Evolutionary conservation across 2,113 vertebrate genomes (phyloP).

Genomic region (Carlito syrichta): DNA sequence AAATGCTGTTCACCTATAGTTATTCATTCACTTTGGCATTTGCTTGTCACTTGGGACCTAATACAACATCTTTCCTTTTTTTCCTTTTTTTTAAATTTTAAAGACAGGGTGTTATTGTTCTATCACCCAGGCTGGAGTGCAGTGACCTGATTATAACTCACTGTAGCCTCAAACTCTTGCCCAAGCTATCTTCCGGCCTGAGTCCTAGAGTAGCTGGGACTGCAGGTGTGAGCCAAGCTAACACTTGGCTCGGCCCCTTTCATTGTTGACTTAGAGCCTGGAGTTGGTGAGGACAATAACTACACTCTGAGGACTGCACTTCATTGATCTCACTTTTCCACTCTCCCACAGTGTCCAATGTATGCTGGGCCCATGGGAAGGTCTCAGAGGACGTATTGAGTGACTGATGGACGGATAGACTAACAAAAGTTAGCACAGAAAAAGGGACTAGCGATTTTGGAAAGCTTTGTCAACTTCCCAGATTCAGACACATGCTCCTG

Average conservation of each 20-base stretch:
- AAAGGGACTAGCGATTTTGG: background rate
- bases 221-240: too few species aligned
- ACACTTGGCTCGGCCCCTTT: too few species aligned
- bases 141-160: too few species aligned
- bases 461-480: background rate
- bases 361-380: background rate
- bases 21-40: rapidly evolving
- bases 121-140: too few species aligned
- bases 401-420: background rate
- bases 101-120: too few species aligned
- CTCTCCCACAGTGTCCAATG: background rate
- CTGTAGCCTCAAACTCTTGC: too few species aligned
- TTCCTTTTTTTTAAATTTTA: too few species aligned
- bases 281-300: background rate
- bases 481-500: background rate
- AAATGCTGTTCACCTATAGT: background rate
- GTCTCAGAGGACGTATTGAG: background rate
- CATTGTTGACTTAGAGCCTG: background rate
- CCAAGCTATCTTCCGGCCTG: too few species aligned
- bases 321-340: background rate
- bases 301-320: background rate
- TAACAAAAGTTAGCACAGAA: background rate
- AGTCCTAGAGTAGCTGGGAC: too few species aligned
- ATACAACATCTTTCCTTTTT: too few species aligned
- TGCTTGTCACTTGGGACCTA: background rate